A percentile compares a stretch with the other conserved stretches of the same genome.
Conservation (phyloP, 2,888 invertebrate species). For the Spialia ferax region DNA sequence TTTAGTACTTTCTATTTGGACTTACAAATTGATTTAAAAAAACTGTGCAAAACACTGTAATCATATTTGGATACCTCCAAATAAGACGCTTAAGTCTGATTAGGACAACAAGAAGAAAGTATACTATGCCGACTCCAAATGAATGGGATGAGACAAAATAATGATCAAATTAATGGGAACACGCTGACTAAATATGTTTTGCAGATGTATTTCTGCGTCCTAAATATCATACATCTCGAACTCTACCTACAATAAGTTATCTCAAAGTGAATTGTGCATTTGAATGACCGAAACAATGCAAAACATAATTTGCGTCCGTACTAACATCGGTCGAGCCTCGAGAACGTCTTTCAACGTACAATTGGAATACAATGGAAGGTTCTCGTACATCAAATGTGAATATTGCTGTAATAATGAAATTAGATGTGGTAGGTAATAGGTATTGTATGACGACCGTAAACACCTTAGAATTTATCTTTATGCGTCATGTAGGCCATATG, state of each 20-base stretch:
- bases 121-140: no score
- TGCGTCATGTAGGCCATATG: background rate
- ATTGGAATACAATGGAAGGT: slow-evolving; percentile 34
- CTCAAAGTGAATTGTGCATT: slow-evolving; percentile 22
- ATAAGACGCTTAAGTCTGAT: no score
- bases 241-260: slow-evolving; percentile 2
- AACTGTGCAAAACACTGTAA: no score
- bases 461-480: no score
- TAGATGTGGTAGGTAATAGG: background rate
- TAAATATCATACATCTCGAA: background rate
- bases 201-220: background rate
- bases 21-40: no score
- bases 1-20: no score
- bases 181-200: background rate
- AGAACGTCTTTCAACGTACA: slow-evolving; percentile 20
- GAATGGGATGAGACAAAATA: no score
- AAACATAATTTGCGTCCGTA: slow-evolving; percentile 29
- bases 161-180: no score
- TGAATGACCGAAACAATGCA: slow-evolving; percentile 23
- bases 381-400: slow-evolving; percentile 18
- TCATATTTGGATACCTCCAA: no score
- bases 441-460: background rate
- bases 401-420: background rate
- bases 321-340: background rate
- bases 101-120: no score